Evolutionary conservation across 2,113 vertebrate species (phyloP).

Genomic region (Ochotona curzoniae): DNA sequence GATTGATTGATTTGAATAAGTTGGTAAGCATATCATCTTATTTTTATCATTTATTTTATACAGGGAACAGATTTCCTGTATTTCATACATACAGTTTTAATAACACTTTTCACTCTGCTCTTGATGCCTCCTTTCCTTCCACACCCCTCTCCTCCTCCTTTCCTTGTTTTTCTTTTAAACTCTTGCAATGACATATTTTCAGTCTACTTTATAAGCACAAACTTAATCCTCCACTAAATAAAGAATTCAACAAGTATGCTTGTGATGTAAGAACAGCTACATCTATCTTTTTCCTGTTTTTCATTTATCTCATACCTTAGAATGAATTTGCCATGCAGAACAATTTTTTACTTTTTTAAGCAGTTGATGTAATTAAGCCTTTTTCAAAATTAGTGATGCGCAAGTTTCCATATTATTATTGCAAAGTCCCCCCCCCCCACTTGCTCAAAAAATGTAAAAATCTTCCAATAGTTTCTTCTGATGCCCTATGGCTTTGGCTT

Average conservation of each 20-base stretch:
- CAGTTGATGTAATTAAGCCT: not conserved
- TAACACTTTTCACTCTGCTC: too few species aligned
- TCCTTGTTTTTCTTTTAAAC: too few species aligned
- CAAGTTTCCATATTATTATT: not conserved
- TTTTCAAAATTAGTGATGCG: not conserved
- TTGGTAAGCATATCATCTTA: not conserved
- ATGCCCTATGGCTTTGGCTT: not conserved
- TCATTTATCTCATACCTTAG: slow-evolving; percentile 10
- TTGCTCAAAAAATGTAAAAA: not conserved
- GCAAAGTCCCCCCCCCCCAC: not conserved
- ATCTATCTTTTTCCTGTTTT: not conserved
- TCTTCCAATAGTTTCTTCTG: slow-evolving; percentile 18
- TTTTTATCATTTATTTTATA: too few species aligned
- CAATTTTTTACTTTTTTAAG: not conserved
- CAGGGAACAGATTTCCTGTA: too few species aligned
- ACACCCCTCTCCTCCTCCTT: too few species aligned
- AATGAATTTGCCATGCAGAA: not conserved
- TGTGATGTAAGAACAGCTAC: not conserved
- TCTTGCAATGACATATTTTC: too few species aligned
- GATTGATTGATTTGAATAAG: not conserved
- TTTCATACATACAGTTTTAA: too few species aligned
- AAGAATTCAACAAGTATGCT: too few species aligned
- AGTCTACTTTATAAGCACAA: too few species aligned
- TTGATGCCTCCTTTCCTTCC: too few species aligned
- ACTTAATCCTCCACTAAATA: too few species aligned